A percentile compares a stretch with the other conserved stretches of the same genome.
phyloP scores from a whole-genome alignment of 2,888 invertebrate genomes.

The Bombyx huttoni region DNA sequence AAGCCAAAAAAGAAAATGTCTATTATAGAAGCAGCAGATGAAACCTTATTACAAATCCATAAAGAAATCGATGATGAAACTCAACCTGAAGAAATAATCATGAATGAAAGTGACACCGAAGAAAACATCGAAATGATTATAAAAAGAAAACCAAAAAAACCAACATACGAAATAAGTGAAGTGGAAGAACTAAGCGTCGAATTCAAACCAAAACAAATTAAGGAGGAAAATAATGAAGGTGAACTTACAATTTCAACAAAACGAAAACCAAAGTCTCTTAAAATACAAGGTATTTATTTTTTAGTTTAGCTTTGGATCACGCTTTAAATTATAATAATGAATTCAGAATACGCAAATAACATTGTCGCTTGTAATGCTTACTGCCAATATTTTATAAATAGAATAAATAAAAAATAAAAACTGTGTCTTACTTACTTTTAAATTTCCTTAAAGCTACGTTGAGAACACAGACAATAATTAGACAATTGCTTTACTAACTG shows the following conservation, averaged over 20 bases:
- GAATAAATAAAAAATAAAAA: too few species aligned
- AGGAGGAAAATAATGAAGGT: conserved; percentile 71
- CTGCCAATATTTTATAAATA: not conserved
- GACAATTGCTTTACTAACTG: too few species aligned
- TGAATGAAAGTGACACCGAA: conserved; percentile 75
- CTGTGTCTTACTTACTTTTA: too few species aligned
- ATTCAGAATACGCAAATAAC: too few species aligned
- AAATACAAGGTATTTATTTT: conserved; percentile 73
- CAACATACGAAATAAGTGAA: conserved; percentile 74
- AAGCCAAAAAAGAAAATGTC: conserved; percentile 75
- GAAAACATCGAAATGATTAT: conserved; percentile 69
- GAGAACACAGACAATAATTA: too few species aligned
- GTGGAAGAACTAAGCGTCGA: conserved; percentile 74
- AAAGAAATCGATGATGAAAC: conserved; percentile 77
- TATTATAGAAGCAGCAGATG: conserved; percentile 77
- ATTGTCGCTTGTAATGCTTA: not conserved
- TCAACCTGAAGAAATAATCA: conserved; percentile 76
- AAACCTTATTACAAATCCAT: conserved; percentile 76
- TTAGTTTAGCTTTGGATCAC: not conserved
- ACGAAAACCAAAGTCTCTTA: conserved; percentile 74
- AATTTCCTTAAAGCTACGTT: too few species aligned
- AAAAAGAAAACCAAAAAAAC: conserved; percentile 64
- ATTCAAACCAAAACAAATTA: conserved; percentile 56
- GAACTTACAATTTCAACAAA: conserved; percentile 80
- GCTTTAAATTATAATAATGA: not conserved